Conservation (phyloP, 2,797 vertebrate species). For the Meda fulgida region DNA sequence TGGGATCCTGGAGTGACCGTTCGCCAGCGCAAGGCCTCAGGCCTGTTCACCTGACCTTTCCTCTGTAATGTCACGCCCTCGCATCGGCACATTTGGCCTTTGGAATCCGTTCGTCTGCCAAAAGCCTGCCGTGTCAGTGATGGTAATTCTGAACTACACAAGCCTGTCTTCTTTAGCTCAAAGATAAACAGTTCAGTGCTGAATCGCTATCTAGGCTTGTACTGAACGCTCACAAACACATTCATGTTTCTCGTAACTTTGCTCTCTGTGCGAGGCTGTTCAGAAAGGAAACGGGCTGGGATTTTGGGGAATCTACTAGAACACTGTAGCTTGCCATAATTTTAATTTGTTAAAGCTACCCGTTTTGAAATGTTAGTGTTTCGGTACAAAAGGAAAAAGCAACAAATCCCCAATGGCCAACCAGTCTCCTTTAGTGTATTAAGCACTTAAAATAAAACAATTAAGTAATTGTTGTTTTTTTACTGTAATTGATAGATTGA, state of each 20-base stretch:
- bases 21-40: constrained; percentile 25
- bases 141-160: constrained; percentile 37
- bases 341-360: too few relatives aligned
- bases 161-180: neutral
- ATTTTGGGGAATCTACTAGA: neutral
- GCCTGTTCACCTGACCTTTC: constrained; percentile 45
- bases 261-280: neutral
- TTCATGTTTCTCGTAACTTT: neutral
- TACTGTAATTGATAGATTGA: too few relatives aligned
- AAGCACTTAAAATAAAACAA: too few relatives aligned
- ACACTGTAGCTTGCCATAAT: neutral
- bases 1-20: constrained; percentile 1
- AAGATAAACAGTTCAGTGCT: neutral
- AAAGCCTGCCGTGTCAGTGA: constrained; percentile 25
- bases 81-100: constrained; percentile 10
- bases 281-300: neutral
- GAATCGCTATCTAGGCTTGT: neutral
- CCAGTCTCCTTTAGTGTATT: too few relatives aligned
- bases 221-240: neutral
- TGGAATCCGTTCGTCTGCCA: constrained; percentile 9
- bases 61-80: constrained; percentile 44
- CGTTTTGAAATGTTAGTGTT: neutral
- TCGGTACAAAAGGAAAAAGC: too few relatives aligned
- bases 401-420: too few relatives aligned
- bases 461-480: too few relatives aligned